These are phyloP conservation scores for Galerucella pusilla DNA, from an alignment of 2,888 invertebrate genomes.

Conservation along the genomic window DNA sequence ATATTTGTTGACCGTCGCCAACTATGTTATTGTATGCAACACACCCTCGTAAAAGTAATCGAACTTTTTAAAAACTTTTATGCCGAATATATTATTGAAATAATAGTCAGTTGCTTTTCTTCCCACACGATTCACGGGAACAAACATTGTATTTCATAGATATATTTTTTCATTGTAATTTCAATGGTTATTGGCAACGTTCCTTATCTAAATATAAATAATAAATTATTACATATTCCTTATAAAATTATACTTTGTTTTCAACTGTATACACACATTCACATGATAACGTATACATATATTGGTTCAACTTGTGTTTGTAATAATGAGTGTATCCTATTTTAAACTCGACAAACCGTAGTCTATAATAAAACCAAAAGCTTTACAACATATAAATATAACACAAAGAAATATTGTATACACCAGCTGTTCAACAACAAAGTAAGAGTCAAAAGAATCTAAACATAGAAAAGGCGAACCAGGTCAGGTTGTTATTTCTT, in stretches of 20 bases:
- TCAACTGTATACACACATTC: neutral
- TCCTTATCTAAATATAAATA: neutral
- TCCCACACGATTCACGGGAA: too few species aligned
- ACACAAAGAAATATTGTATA: conserved; percentile 37
- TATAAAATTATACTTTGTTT: neutral
- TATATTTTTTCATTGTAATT: too few species aligned
- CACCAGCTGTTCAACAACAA: conserved; percentile 35
- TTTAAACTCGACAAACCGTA: conserved; percentile 5
- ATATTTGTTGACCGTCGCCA: too few species aligned
- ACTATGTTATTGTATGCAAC: too few species aligned
- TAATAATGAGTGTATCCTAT: conserved; percentile 14
- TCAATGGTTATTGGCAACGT: too few species aligned
- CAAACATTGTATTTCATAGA: too few species aligned
- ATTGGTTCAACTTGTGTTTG: neutral
- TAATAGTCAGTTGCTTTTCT: too few species aligned
- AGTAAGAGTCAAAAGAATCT: conserved; percentile 37
- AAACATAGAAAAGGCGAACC: conserved; percentile 26
- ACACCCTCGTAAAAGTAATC: too few species aligned
- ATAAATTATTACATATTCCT: neutral
- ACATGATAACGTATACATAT: neutral
- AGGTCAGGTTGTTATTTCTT: conserved; percentile 35
- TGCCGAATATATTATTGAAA: too few species aligned
- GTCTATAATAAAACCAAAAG: conserved; percentile 19
- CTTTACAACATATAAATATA: conserved; percentile 24
- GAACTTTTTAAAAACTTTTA: too few species aligned